Percentiles rank a stretch among this genome's conserved stretches.
These are phyloP conservation scores for Zoanthus gigantus DNA, from an alignment of 92 coral and sea anemone genomes.

Conservation along the genomic window DNA sequence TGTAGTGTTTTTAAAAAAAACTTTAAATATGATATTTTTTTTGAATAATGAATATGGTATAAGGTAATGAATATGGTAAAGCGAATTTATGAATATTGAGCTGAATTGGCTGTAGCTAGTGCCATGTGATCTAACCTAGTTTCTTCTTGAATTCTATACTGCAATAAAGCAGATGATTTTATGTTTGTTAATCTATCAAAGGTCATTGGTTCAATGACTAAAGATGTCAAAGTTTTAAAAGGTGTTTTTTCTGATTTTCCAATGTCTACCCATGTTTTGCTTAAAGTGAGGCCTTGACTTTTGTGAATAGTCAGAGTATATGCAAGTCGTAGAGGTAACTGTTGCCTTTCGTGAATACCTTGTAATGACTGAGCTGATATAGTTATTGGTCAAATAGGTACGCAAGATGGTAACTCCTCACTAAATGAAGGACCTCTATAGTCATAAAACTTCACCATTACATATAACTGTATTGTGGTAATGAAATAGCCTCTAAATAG, in stretches of 20 bases:
- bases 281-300: neutral
- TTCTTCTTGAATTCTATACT: neutral
- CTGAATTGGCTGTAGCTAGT: neutral
- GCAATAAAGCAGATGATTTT: neutral
- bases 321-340: neutral
- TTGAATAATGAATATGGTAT: slow-evolving; percentile 10
- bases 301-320: neutral
- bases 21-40: neutral
- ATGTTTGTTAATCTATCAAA: too few species aligned
- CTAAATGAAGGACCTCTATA: neutral
- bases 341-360: neutral
- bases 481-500: too few species aligned
- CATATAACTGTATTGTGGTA: too few species aligned
- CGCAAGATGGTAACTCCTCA: too few species aligned
- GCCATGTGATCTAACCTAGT: neutral
- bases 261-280: neutral
- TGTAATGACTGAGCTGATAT: neutral
- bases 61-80: slow-evolving; percentile 24
- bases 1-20: slow-evolving; percentile 34
- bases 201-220: too few species aligned
- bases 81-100: slow-evolving; percentile 13
- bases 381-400: neutral
- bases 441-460: neutral
- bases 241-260: neutral
- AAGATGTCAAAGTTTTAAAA: neutral